phyloP scores from a whole-genome alignment of 64 coral and sea anemone genomes.

The Trachythela sp. region DNA sequence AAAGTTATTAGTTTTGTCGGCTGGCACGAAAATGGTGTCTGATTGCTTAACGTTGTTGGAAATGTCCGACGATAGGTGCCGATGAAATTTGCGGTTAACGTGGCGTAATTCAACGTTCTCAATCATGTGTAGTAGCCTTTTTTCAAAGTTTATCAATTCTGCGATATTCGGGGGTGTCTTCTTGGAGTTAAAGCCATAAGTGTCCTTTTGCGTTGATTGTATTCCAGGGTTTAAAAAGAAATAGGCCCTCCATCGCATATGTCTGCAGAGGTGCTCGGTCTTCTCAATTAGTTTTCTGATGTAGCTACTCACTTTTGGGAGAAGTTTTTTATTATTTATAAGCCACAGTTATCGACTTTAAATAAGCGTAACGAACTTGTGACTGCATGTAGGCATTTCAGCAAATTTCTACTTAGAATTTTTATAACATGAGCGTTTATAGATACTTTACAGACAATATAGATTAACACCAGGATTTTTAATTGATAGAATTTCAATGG shows the following conservation, averaged over 20 bases:
- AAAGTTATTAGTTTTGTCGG: constrained; percentile 9
- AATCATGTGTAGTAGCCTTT: constrained; percentile 16
- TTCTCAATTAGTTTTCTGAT: constrained; percentile 34
- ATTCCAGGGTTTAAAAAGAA: constrained; percentile 31
- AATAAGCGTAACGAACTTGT: constrained; percentile 1
- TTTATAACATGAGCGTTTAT: not conserved
- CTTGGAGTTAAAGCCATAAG: constrained; percentile 12
- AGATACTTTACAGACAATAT: no score
- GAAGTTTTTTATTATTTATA: not conserved
- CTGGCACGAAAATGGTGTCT: not conserved
- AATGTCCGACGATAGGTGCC: constrained; percentile 32
- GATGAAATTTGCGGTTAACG: constrained; percentile 14
- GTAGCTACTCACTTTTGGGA: no score
- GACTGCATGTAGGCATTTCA: not conserved
- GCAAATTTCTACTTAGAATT: not conserved
- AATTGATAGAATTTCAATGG: not conserved
- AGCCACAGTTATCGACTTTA: not conserved
- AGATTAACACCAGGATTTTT: no score
- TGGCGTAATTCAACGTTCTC: constrained; percentile 29
- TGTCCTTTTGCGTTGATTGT: not conserved
- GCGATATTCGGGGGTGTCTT: constrained; percentile 24
- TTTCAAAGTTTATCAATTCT: constrained; percentile 28
- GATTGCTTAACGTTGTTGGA: constrained; percentile 1
- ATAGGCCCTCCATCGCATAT: constrained; percentile 44
- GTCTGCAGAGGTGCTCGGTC: constrained; percentile 24